A percentile compares a stretch with the other conserved stretches of the same genome.
phyloP scores from a whole-genome alignment of 1,140 invertebrate species.

The Drosophila willistoni region DNA sequence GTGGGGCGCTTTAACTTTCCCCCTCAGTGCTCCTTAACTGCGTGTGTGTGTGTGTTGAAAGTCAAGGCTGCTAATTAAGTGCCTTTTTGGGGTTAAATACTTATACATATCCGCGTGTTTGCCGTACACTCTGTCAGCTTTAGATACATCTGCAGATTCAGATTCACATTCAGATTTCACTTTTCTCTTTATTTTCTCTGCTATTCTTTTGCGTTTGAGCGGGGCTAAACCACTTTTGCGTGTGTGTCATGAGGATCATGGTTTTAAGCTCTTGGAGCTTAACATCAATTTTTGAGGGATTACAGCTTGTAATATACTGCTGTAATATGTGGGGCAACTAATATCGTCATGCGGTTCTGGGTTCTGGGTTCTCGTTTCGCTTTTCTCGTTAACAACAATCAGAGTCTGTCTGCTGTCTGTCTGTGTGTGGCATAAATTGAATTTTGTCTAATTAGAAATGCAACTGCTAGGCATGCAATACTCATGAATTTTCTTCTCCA shows the following conservation, averaged over 20 bases:
- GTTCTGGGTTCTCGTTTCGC: not conserved
- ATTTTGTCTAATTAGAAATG: constrained; percentile 45
- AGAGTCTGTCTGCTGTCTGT: not conserved
- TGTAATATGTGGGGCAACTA: constrained; percentile 24
- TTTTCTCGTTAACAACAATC: constrained; percentile 34
- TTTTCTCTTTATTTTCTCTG: constrained; percentile 28
- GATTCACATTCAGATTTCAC: constrained; percentile 29
- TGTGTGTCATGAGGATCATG: constrained; percentile 50
- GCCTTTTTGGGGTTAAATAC: constrained; percentile 66
- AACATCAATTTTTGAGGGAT: constrained; percentile 77
- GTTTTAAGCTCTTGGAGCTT: constrained; percentile 63
- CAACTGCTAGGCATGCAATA: constrained; percentile 6
- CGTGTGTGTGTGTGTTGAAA: constrained; percentile 39
- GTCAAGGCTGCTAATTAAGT: constrained; percentile 81
- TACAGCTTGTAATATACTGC: constrained; percentile 48
- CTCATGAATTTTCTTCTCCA: constrained; percentile 2
- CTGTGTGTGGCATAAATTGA: constrained; percentile 28
- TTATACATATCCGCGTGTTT: constrained; percentile 23
- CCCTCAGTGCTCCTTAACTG: not conserved
- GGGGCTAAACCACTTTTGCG: constrained; percentile 45
- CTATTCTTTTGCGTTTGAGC: constrained; percentile 23
- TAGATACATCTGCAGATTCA: constrained; percentile 34
- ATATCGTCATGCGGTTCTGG: constrained; percentile 15
- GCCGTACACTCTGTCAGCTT: constrained; percentile 21
- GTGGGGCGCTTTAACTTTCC: not conserved